phyloP scores from a whole-genome alignment of 2,888 invertebrate species.

The Drosophila tanythrix region DNA sequence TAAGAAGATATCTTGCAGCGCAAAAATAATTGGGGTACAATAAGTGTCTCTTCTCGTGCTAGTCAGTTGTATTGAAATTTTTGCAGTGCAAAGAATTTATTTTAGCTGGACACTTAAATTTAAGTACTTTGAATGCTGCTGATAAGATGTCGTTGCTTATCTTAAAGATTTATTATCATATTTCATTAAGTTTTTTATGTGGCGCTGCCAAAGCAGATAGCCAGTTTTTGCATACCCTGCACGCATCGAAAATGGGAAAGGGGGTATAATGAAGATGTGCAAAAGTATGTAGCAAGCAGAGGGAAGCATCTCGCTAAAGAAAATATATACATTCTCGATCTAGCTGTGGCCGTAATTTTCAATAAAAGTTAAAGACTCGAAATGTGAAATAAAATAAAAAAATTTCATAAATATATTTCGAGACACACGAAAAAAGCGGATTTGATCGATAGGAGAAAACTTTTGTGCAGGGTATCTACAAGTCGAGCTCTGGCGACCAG shows the following conservation, averaged over 20 bases:
- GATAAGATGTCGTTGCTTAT: constrained; percentile 39
- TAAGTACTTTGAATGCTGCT: constrained; percentile 8
- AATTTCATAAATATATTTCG: not conserved
- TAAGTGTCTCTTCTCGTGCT: not conserved
- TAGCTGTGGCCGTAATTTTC: no score
- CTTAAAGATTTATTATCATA: constrained; percentile 21
- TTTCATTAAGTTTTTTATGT: constrained; percentile 39
- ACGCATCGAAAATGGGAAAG: not conserved
- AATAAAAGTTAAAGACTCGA: no score
- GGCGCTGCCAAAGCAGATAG: constrained; percentile 35
- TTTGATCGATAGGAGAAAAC: not conserved
- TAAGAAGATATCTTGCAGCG: not conserved
- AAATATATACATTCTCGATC: not conserved
- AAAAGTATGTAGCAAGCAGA: not conserved
- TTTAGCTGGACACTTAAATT: not conserved
- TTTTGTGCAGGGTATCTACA: not conserved
- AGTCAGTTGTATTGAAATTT: not conserved
- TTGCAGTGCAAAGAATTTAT: not conserved
- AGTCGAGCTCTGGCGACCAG: not conserved
- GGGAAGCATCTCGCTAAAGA: not conserved
- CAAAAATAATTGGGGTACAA: not conserved
- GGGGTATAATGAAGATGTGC: not conserved
- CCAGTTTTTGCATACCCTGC: constrained; percentile 22
- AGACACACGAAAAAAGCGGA: not conserved
- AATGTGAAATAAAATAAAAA: not conserved